A percentile compares a stretch with the other conserved stretches of the same genome.
Evolutionary conservation across 2,888 invertebrate species (phyloP).

Genomic region (Plebejus argus): DNA sequence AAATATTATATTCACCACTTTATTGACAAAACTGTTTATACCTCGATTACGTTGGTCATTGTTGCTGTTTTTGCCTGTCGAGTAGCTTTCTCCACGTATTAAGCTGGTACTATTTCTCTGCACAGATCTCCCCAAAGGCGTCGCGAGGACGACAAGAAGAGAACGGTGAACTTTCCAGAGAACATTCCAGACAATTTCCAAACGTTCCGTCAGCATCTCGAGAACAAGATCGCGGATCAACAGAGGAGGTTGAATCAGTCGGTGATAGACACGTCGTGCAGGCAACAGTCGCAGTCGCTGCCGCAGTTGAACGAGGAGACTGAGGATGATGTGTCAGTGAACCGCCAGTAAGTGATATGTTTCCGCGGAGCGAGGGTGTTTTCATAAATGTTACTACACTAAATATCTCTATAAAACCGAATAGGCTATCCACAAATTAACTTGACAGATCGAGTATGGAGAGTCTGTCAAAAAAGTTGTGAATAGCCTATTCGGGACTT

Average conservation of each 20-base stretch:
- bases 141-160: slow-evolving; percentile 54
- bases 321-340: slow-evolving; percentile 40
- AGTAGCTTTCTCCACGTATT: background rate
- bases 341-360: slow-evolving; percentile 50
- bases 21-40: background rate
- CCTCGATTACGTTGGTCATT: background rate
- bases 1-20: too few species aligned
- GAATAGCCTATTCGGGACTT: too few species aligned
- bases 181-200: slow-evolving; percentile 48
- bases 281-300: slow-evolving; percentile 57
- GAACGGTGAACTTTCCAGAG: slow-evolving; percentile 64
- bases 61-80: background rate
- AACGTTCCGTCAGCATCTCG: slow-evolving; percentile 59
- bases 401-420: too few species aligned
- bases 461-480: too few species aligned
- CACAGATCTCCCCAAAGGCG: slow-evolving; percentile 53
- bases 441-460: too few species aligned
- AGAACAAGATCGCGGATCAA: slow-evolving; percentile 50
- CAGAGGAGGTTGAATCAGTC: slow-evolving; percentile 57
- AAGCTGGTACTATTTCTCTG: background rate
- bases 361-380: too few species aligned
- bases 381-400: too few species aligned
- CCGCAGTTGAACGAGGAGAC: slow-evolving; percentile 56
- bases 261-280: slow-evolving; percentile 58
- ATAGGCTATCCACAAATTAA: too few species aligned